Percentiles rank a stretch among this genome's conserved stretches.
These are phyloP conservation scores for human DNA, from an alignment of 2,113 vertebrate genomes.

Conservation along the genomic window GRCh38 chr1:15669001-15669500, in stretches of 20 bases:
- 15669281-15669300: background rate
- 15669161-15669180: background rate
- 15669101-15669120: background rate
- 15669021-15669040: constrained; percentile 80
- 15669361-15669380: background rate
- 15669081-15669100: background rate
- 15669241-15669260: background rate
- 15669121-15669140: background rate
- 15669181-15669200: background rate
- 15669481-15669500: no score
- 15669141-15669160: background rate
- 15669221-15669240: background rate
- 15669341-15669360: background rate
- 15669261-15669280: background rate
- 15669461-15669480: no score
- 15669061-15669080: constrained; percentile 37
- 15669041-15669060: constrained; percentile 49
- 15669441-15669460: no score
- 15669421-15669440: no score
- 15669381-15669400: background rate
- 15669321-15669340: background rate
- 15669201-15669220: background rate
- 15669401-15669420: no score
- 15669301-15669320: background rate
- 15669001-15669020: constrained; percentile 82